Percentiles rank a stretch among this genome's conserved stretches.
These are phyloP conservation scores for crab-eating macaque (Macaca fascicularis) DNA, from an alignment of 2,113 vertebrate genomes.

Conservation along the genomic window DNA sequence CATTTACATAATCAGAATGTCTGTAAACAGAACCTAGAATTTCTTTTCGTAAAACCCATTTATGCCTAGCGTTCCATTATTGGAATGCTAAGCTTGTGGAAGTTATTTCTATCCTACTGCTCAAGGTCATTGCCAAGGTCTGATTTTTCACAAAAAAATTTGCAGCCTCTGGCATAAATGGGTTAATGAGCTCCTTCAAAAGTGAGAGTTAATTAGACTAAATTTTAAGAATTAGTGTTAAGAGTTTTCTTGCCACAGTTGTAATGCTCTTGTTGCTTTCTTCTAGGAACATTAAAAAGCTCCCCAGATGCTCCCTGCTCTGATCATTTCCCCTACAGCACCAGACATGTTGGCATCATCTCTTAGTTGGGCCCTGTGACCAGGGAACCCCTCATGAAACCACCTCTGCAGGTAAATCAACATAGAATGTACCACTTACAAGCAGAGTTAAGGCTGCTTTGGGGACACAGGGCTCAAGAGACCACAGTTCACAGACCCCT, in stretches of 20 bases:
- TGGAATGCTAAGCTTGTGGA: too few relatives aligned
- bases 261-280: background rate
- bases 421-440: background rate
- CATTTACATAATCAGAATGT: background rate
- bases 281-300: background rate
- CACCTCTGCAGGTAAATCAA: background rate
- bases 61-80: too few relatives aligned
- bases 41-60: background rate
- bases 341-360: background rate
- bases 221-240: constrained; percentile 15
- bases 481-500: background rate
- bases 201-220: background rate
- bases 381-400: background rate
- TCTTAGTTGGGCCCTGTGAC: background rate
- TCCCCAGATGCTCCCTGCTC: background rate
- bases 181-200: background rate
- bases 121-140: too few relatives aligned
- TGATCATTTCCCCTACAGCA: background rate
- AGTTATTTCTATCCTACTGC: too few relatives aligned
- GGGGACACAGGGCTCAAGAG: background rate
- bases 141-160: too few relatives aligned
- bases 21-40: constrained; percentile 3
- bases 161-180: too few relatives aligned
- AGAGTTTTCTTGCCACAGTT: background rate
- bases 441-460: background rate